These are phyloP conservation scores for Lasiommata megera DNA, from an alignment of 2,888 invertebrate species.

Conservation along the genomic window DNA sequence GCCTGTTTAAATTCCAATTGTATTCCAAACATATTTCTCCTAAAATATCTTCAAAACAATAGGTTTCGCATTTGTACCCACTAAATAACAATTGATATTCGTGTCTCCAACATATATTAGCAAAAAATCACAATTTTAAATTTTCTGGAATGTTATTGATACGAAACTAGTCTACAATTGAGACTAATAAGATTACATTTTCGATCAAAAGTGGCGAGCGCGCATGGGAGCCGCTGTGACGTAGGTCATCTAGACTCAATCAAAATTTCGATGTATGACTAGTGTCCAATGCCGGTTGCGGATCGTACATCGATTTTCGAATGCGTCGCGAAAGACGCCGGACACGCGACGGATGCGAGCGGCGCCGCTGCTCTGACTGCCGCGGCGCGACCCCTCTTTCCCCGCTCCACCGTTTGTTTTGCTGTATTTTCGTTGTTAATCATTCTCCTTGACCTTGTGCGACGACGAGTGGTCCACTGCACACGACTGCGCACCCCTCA, in stretches of 20 bases:
- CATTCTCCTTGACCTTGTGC: constrained; percentile 82
- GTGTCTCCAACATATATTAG: not conserved
- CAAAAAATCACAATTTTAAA: constrained; percentile 15
- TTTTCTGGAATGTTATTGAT: constrained; percentile 19
- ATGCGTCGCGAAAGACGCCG: constrained; percentile 67
- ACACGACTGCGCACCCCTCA: constrained; percentile 77
- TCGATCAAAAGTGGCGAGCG: constrained; percentile 52
- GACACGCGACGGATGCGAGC: constrained; percentile 68
- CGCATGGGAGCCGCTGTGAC: constrained; percentile 54
- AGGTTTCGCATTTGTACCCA: not conserved
- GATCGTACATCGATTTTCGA: constrained; percentile 79
- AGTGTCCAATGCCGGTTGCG: constrained; percentile 65
- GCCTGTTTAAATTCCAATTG: not conserved
- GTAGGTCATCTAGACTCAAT: constrained; percentile 54
- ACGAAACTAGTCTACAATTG: constrained; percentile 21
- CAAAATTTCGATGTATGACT: constrained; percentile 59
- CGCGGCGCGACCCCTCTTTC: constrained; percentile 67
- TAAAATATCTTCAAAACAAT: not conserved
- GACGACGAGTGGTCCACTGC: constrained; percentile 80
- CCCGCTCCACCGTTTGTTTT: constrained; percentile 70
- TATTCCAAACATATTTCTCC: not conserved
- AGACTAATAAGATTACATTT: constrained; percentile 46
- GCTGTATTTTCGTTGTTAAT: constrained; percentile 82
- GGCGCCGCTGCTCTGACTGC: constrained; percentile 75
- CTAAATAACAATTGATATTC: not conserved